These are phyloP conservation scores for Styela plicata DNA, from an alignment of 23 tunicate species.

Conservation along the genomic window DNA sequence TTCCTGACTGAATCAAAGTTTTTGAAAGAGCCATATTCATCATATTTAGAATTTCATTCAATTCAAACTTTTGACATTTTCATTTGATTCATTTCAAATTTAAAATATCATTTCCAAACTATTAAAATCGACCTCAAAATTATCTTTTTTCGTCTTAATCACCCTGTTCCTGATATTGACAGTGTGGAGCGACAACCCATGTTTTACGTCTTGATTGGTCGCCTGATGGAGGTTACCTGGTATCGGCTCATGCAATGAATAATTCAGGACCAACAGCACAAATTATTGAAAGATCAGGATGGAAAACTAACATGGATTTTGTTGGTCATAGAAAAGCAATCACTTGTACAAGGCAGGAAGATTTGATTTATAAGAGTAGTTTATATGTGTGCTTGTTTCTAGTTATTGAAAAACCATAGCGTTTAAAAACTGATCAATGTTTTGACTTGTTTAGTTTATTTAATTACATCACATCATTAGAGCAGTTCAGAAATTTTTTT, in stretches of 20 bases:
- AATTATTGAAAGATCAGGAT: conserved; percentile 82
- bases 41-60: no score
- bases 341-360: conserved; percentile 79
- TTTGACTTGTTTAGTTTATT: no score
- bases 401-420: no score
- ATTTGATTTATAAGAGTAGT: not conserved
- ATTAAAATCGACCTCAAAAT: not conserved
- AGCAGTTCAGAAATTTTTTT: no score
- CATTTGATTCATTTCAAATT: no score
- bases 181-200: conserved; percentile 92
- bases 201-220: conserved; percentile 95
- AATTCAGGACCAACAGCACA: conserved; percentile 98
- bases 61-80: no score
- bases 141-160: not conserved
- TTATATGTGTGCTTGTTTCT: not conserved
- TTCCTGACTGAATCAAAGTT: no score
- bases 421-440: no score
- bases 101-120: not conserved
- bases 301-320: conserved; percentile 88
- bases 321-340: conserved; percentile 99
- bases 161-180: no score
- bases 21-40: no score
- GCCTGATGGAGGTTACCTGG: conserved; percentile 92
- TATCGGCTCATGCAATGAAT: conserved; percentile 98
- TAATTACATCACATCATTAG: no score